phyloP scores from a whole-genome alignment of 2,113 vertebrate species.

The Phrynocephalus versicolor region DNA sequence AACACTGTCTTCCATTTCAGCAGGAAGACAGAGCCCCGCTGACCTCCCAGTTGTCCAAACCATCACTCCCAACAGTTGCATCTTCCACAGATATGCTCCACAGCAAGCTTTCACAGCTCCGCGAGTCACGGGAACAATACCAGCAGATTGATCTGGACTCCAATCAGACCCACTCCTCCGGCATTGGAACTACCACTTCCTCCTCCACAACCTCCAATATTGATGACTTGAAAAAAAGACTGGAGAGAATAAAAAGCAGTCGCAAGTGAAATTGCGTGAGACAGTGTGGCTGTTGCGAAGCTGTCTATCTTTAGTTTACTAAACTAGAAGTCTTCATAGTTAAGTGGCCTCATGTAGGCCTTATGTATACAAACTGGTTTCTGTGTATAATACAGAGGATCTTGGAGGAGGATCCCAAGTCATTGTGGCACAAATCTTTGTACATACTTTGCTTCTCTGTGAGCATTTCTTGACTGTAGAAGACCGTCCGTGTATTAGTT shows the following conservation, averaged over 20 bases:
- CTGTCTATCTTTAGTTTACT: slow-evolving; percentile 75
- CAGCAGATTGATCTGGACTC: slow-evolving; percentile 86
- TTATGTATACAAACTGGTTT: slow-evolving; percentile 75
- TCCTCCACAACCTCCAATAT: slow-evolving; percentile 85
- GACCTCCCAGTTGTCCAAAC: slow-evolving; percentile 89
- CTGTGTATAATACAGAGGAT: slow-evolving; percentile 79
- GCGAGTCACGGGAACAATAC: slow-evolving; percentile 93
- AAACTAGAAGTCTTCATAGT: slow-evolving; percentile 76
- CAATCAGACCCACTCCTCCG: slow-evolving; percentile 83
- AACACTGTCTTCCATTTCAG: slow-evolving; percentile 47
- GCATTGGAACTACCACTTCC: slow-evolving; percentile 80
- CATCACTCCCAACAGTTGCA: slow-evolving; percentile 83
- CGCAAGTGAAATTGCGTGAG: slow-evolving; percentile 81
- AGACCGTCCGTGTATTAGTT: slow-evolving; percentile 80
- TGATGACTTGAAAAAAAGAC: slow-evolving; percentile 98
- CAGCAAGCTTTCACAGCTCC: slow-evolving; percentile 97
- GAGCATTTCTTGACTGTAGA: slow-evolving; percentile 75
- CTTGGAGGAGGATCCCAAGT: slow-evolving; percentile 70
- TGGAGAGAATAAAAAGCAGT: slow-evolving; percentile 98
- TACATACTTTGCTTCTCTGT: slow-evolving; percentile 81
- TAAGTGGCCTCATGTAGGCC: slow-evolving; percentile 71
- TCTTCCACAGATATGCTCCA: slow-evolving; percentile 99
- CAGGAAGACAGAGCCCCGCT: slow-evolving; percentile 84
- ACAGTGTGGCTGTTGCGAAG: slow-evolving; percentile 45
- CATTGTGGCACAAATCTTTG: slow-evolving; percentile 79